A percentile compares a stretch with the other conserved stretches of the same genome.
Evolutionary conservation across 1,140 invertebrate genomes (phyloP).

Genomic region (Drosophila lacertosa): DNA sequence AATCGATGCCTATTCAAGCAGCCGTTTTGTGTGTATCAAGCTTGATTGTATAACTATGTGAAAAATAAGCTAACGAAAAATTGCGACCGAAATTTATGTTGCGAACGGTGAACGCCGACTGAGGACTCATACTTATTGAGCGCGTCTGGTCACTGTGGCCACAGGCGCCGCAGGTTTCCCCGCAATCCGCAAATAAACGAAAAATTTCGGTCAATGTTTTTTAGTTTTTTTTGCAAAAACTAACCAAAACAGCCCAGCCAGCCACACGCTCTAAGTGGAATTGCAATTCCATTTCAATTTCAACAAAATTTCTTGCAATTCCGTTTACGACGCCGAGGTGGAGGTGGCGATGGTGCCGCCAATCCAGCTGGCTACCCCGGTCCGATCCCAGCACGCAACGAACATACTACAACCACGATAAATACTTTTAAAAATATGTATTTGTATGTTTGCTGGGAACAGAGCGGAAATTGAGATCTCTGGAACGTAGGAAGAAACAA

Average conservation of each 20-base stretch:
- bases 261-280: constrained; percentile 58
- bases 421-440: constrained; percentile 13
- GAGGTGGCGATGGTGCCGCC: constrained; percentile 16
- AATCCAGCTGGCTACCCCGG: constrained; percentile 31
- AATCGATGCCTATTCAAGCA: constrained; percentile 51
- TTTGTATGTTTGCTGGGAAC: constrained; percentile 69
- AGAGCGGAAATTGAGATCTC: constrained; percentile 57
- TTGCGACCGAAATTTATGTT: constrained; percentile 79
- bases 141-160: constrained; percentile 24
- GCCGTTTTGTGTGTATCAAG: constrained; percentile 81
- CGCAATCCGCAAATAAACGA: constrained; percentile 42
- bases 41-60: constrained; percentile 62
- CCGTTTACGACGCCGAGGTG: constrained; percentile 51
- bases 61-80: constrained; percentile 51
- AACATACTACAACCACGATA: constrained; percentile 31
- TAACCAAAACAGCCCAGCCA: constrained; percentile 34
- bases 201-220: constrained; percentile 75
- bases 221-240: constrained; percentile 46
- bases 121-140: background rate
- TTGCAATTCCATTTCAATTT: constrained; percentile 50
- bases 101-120: constrained; percentile 56
- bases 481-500: constrained; percentile 74
- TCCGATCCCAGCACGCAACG: constrained; percentile 68
- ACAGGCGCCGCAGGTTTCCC: constrained; percentile 15
- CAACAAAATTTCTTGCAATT: constrained; percentile 51